Conservation (phyloP, 2,113 vertebrate genomes). For the Sceloporus undulatus region DNA sequence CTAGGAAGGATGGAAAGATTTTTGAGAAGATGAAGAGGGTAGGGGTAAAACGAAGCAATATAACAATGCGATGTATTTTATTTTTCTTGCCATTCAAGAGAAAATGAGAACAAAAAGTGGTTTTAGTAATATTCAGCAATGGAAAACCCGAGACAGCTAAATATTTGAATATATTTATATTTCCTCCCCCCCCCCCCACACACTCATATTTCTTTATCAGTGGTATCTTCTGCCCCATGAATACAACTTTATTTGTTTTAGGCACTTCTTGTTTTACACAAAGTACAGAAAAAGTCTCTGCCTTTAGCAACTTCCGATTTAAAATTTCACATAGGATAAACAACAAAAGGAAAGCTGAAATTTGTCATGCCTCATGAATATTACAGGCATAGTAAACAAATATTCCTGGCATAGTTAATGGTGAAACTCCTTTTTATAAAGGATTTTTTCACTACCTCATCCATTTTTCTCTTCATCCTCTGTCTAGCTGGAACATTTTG, state of each 20-base stretch:
- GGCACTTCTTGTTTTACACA: neutral
- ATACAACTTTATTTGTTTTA: neutral
- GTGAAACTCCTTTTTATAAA: too few species aligned
- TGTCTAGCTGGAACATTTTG: too few species aligned
- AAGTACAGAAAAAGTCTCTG: too few species aligned
- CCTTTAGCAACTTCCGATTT: neutral
- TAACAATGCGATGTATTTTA: neutral
- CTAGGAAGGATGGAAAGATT: neutral
- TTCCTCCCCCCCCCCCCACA: too few species aligned
- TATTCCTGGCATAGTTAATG: too few species aligned
- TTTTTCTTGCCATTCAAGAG: neutral
- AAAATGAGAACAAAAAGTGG: neutral
- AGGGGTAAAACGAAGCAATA: neutral
- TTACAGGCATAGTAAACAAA: too few species aligned
- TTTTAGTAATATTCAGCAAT: neutral
- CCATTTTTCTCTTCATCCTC: too few species aligned
- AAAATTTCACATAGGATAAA: neutral
- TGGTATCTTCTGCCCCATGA: neutral
- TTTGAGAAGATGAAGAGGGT: neutral
- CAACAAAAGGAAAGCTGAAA: neutral
- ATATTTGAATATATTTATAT: neutral
- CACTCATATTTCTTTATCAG: neutral
- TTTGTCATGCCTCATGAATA: too few species aligned
- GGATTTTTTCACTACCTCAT: too few species aligned
- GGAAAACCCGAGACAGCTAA: neutral